Base-by-base conservation (phyloP, 2,888 invertebrate species). In the Netelia virgata region DNA sequence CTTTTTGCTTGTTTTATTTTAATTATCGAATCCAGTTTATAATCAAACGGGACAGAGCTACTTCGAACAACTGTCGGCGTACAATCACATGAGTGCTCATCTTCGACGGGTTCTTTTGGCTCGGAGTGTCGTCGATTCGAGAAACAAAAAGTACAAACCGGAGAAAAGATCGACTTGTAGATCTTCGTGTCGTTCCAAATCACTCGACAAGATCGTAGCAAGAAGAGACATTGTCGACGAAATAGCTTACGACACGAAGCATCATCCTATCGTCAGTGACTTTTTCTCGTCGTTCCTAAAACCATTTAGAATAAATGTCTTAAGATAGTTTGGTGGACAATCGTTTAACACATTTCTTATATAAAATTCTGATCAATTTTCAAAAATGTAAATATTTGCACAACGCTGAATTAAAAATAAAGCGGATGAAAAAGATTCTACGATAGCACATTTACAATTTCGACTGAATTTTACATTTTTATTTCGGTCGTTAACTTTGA, bases 41-140 rank as follows among this genome's bases (percentile, higher is more conserved):
- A 93, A 93, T 87, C 92, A 90, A 72, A 91, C 89, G 47, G 93
- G 93, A n/a, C 89, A 93, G 73, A 90, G 85, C 61, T 92, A 90
- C 85, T 90, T 90, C 55, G 86, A 92, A 68, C 93, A 92, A 90
- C 83, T 93, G 80, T 83, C 90, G 11, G 88, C 91, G 14, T 92
- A 91, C 77, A 92, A 93, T 85, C 90, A 90, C 3, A 93, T 93
- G 93, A 90, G 88, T 47, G 84, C 87, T n/a, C 93, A 93, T 68
- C 78, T 93, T 59, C 92, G 92, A 3, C 90, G 92, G n/a, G 82
- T 92, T 70, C 84, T 93, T 16, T 82, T 89, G n/a, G 93, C 93
- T 9, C 92, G 91, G 82, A 90, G 91, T 66, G 90, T 90, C 20
- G 90, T 93, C 6, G 91, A 93, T 79, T 83, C 91, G 18, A 90